Conservation (phyloP, 2,113 vertebrate species). For the Podiceps cristatus region DNA sequence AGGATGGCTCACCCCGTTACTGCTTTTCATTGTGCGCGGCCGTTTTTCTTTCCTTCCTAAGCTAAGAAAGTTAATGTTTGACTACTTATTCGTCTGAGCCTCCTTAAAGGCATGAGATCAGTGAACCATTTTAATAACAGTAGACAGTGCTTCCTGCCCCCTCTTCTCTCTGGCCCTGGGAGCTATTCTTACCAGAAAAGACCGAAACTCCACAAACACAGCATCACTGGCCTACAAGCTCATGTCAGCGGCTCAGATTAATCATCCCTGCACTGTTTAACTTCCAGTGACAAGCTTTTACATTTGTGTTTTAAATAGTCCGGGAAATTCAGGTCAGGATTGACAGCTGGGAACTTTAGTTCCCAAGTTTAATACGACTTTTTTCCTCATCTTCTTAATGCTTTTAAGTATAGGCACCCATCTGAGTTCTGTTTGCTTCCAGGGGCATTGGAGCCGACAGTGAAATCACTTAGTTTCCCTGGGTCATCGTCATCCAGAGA, state of each 20-base stretch:
- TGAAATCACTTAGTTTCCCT: neutral
- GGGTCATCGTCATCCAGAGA: neutral
- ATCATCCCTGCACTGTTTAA: neutral
- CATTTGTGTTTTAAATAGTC: neutral
- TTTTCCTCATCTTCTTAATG: neutral
- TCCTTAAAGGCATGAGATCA: constrained; percentile 57
- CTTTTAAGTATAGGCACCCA: neutral
- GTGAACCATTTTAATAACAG: constrained; percentile 51
- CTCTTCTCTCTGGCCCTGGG: neutral
- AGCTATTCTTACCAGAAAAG: constrained; percentile 26
- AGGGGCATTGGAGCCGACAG: neutral
- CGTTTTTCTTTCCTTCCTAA: neutral
- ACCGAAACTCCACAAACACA: neutral
- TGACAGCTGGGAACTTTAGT: neutral
- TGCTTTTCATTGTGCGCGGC: neutral
- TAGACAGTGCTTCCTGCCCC: constrained; percentile 27
- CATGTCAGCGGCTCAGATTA: neutral
- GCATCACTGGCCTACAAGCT: constrained; percentile 1
- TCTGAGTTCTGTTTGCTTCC: neutral
- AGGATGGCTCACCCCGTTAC: neutral
- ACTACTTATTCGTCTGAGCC: neutral
- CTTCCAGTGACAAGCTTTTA: constrained; percentile 17
- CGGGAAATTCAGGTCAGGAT: neutral
- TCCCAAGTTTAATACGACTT: neutral
- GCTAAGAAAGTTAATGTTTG: constrained; percentile 34